A percentile compares a stretch with the other conserved stretches of the same genome.
Evolutionary conservation across 2,797 vertebrate genomes (phyloP).

Genomic region (Hydrolagus colliei): DNA sequence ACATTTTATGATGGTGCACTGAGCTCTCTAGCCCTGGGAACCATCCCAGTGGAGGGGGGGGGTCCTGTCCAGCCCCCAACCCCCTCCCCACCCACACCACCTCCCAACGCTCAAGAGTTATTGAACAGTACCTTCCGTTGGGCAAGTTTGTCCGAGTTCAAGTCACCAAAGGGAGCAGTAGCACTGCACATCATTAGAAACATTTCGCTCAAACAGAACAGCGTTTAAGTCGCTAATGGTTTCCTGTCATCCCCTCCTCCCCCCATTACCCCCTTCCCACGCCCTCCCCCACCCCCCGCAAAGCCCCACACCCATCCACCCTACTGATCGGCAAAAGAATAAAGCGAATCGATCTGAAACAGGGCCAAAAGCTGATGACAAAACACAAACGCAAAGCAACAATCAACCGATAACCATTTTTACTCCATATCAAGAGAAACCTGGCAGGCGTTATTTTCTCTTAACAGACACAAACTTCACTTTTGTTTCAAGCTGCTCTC

Average conservation of each 20-base stretch:
- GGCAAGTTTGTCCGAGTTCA: background rate
- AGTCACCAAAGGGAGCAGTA: background rate
- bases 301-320: background rate
- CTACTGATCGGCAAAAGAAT: background rate
- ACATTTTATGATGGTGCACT: background rate
- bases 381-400: background rate
- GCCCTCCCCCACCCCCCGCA: no score
- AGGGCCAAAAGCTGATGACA: background rate
- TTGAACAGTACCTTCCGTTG: background rate
- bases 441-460: no score
- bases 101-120: background rate
- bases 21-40: background rate
- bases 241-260: no score
- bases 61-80: background rate
- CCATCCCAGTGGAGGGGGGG: background rate
- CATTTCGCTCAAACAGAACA: background rate
- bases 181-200: background rate
- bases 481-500: background rate
- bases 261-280: background rate
- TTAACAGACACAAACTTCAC: background rate
- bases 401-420: constrained; percentile 7
- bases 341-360: background rate
- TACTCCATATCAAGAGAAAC: constrained; percentile 6
- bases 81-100: no score
- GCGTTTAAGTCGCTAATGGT: background rate